Percentiles rank a stretch among this genome's conserved stretches.
Conservation (phyloP, 1,140 invertebrate species). For the Macrobrachium rosenbergii region DNA sequence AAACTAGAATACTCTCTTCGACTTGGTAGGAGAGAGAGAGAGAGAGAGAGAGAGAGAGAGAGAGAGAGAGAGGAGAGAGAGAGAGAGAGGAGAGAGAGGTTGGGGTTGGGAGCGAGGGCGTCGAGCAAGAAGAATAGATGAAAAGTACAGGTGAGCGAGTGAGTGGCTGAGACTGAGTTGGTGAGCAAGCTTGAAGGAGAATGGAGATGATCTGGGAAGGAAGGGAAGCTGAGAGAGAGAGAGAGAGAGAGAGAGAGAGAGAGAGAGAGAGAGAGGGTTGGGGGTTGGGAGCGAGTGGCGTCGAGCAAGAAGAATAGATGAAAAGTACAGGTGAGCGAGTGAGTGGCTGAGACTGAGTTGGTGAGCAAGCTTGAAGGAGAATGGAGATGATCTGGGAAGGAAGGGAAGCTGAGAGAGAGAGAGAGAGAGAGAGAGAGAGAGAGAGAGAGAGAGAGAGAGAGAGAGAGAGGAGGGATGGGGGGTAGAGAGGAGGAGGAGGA, state of each 20-base stretch:
- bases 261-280: background rate
- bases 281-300: background rate
- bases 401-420: background rate
- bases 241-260: conserved; percentile 14
- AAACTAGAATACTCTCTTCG: no score
- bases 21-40: background rate
- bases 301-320: background rate
- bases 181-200: background rate
- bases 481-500: no score
- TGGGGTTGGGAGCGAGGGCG: no score
- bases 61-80: background rate
- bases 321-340: background rate
- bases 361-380: background rate
- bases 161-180: background rate
- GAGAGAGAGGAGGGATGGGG: no score
- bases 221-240: background rate
- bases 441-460: no score
- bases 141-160: background rate
- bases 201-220: background rate
- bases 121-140: background rate
- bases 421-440: conserved; percentile 14
- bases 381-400: background rate
- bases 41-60: background rate
- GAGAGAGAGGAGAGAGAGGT: background rate
- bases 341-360: background rate